Conservation (phyloP, 2,888 invertebrate species). For the Stegana nigrithorax region DNA sequence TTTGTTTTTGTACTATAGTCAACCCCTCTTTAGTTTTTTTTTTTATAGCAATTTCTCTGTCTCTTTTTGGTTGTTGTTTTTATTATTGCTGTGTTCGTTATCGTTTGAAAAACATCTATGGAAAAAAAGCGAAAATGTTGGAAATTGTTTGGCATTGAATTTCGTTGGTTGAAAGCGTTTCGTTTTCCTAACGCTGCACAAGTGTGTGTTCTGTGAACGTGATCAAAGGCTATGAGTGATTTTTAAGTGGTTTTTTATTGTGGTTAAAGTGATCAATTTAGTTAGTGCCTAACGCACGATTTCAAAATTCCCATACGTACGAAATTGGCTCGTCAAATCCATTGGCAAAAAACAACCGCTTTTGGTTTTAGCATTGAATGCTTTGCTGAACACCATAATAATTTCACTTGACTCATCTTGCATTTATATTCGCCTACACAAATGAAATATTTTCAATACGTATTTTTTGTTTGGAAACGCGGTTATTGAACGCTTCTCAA, state of each 20-base stretch:
- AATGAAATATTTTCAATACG: no score
- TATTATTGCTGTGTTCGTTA: not conserved
- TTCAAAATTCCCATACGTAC: no score
- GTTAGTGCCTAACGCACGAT: no score
- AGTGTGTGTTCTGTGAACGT: not conserved
- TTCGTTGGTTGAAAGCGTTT: not conserved
- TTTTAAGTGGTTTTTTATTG: slow-evolving; percentile 12
- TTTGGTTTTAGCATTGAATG: no score
- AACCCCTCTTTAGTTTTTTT: no score
- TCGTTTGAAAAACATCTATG: not conserved
- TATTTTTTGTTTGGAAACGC: no score
- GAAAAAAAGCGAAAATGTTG: not conserved
- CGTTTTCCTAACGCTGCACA: not conserved
- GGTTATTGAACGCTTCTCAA: no score
- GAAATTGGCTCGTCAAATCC: no score
- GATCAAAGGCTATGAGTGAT: not conserved
- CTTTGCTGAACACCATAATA: no score
- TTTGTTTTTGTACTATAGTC: slow-evolving; percentile 1
- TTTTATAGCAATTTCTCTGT: not conserved
- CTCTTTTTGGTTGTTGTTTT: not conserved
- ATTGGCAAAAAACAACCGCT: no score
- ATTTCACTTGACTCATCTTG: no score
- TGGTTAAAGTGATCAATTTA: not conserved
- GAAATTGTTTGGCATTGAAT: slow-evolving; percentile 19
- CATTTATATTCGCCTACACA: no score